Evolutionary conservation across 2,888 invertebrate species (phyloP), one percentile per base, ranked within the genome.

Genomic region (Leucozona laternaria): DNA sequence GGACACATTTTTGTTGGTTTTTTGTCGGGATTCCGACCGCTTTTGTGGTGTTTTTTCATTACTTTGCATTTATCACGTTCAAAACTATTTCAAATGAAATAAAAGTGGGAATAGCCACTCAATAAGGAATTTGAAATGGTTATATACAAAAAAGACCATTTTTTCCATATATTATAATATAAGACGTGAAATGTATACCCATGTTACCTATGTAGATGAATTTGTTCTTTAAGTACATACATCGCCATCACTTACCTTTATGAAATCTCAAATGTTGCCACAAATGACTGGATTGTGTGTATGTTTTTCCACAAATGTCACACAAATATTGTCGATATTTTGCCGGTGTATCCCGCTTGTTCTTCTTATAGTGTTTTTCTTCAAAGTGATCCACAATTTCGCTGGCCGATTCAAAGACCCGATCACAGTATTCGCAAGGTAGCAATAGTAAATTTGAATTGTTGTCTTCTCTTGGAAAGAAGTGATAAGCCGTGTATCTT

Each of bases 231-330:
- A n/a, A n/a, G n/a, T n/a, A n/a, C n/a, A n/a, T n/a, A n/a, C n/a
- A n/a, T n/a, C n/a, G n/a, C 11, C 7, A 17, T 55, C 40, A 89
- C 0, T 88, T 91, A 92, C 95, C 95, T 93, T 94, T 94, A 90
- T 95, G 95, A 88, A 95, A 95, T 87, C 95, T 92, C 90, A 95
- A 94, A 89, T 95, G 95, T 76, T 95, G 95, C 94, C 95, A 95
- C 88, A 95, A 92, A 89, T 95, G 95, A 70, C 95, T 95, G 0
- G 95, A 95, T 89, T 95, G 95, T 0, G 95, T 93, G 88, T 94
- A 94, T 6, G 94, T 94, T 83, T 94, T 93, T n/a, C 94, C 95
- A 88, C 95, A 95, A 57, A 94, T 93, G 88, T 95, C 95, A 88
- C 95, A 95, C 7, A 94, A 92, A 88, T 94, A 94, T 34, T 94